Evolutionary conservation across 2,113 vertebrate genomes (phyloP), one percentile per base, ranked within the genome.

Genomic region (Cynopterus brachyotis): DNA sequence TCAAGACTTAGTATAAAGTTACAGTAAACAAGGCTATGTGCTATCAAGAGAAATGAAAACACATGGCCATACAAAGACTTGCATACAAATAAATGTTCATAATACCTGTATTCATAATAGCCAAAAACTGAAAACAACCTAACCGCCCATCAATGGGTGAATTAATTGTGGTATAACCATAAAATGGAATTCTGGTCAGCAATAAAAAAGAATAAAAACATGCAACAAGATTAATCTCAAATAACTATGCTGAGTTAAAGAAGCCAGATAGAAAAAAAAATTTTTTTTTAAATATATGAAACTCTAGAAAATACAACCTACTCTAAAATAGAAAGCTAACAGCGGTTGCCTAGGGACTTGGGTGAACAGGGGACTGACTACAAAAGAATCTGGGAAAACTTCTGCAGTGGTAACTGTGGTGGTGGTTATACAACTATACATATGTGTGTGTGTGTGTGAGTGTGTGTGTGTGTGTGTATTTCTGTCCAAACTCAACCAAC

Each of bases 1-100:
- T 80, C 69, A 89, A 57, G 30, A 47, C 28, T 75, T 47, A 37
- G 73, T 50, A 80, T 64, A 60, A 95, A 81, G 69, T 22, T 70
- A 91, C 12, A 78, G 35, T 50, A 76, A 89, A 95, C 22, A 72
- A 72, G 22, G 28, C 2, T 20, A 12, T 40, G 16, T 45, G 11
- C 24, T 53, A 93, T 12, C 28, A 89, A 60, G 4, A 83, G 62
- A 78, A 94, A 95, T 24, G 30, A 97, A 95, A 91, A 22, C 28
- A 35, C 60, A 57, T 26, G 11, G 32, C 42, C 42, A 64, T 13
- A 72, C 22, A 64, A 87, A 83, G 26, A 94, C 28, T 13, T 67
- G 37, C 32, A 83, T 32, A 45, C 16, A 24, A 91, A 50, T 70
- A 24, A 91, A 50, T 70, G 55, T 42, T 88, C 22, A 20, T 16